These are phyloP conservation scores for Crossocerus cetratus DNA, from an alignment of 2,888 invertebrate genomes.

Conservation along the genomic window DNA sequence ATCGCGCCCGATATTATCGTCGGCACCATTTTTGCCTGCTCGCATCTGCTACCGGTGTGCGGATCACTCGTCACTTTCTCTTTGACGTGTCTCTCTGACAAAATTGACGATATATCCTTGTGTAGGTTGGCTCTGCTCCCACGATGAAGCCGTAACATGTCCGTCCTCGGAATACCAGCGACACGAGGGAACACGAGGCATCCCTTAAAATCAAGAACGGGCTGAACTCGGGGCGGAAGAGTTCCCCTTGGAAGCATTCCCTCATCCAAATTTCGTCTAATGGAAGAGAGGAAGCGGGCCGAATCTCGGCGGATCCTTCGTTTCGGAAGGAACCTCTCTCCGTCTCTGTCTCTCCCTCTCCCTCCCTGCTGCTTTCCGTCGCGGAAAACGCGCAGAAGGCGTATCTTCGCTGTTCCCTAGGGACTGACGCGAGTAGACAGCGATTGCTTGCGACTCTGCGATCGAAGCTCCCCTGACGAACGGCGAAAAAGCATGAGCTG, in stretches of 20 bases:
- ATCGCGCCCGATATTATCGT: constrained; percentile 11
- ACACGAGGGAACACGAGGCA: not conserved
- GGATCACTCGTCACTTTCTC: constrained; percentile 36
- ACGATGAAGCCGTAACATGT: not conserved
- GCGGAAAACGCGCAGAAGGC: constrained; percentile 29
- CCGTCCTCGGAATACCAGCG: not conserved
- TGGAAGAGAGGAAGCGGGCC: constrained; percentile 11
- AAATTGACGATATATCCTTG: too few relatives aligned
- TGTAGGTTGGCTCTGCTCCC: too few relatives aligned
- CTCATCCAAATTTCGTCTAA: constrained; percentile 9
- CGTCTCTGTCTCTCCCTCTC: too few relatives aligned
- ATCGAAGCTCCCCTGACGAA: constrained; percentile 15
- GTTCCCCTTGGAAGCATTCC: not conserved
- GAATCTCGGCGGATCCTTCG: constrained; percentile 19
- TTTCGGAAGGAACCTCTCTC: not conserved
- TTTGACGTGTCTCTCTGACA: not conserved
- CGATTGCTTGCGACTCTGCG: constrained; percentile 39
- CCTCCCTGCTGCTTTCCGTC: not conserved
- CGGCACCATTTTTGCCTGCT: constrained; percentile 13
- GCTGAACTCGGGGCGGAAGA: constrained; percentile 1
- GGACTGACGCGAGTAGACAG: constrained; percentile 31
- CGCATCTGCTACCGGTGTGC: constrained; percentile 44
- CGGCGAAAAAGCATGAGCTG: constrained; percentile 2
- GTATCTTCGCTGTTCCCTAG: constrained; percentile 33
- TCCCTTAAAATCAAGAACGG: not conserved